phyloP scores from a whole-genome alignment of 2,888 invertebrate genomes.

The Julus scanicus region DNA sequence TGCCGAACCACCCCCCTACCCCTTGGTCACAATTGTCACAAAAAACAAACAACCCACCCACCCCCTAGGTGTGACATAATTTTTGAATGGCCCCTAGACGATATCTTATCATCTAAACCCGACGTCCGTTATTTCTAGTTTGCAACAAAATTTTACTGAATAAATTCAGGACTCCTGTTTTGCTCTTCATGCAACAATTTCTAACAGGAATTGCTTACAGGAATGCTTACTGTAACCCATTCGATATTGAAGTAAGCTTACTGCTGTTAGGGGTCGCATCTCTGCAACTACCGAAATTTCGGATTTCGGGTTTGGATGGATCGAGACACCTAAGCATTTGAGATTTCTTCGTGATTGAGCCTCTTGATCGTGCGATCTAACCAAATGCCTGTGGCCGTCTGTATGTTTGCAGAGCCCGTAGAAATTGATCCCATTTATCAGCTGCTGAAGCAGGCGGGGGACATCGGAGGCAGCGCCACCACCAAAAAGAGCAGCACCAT shows the following conservation, averaged over 20 bases:
- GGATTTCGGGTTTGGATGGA: not conserved
- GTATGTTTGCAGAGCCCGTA: constrained; percentile 68
- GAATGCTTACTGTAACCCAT: not conserved
- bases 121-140: not conserved
- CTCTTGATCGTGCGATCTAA: constrained; percentile 4
- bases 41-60: no score
- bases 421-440: constrained; percentile 94
- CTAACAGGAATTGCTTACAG: no score
- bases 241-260: not conserved
- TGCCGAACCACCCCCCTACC: no score
- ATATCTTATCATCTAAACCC: not conserved
- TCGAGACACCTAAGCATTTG: not conserved
- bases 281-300: not conserved
- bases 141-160: not conserved
- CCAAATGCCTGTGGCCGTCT: constrained; percentile 41
- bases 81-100: no score
- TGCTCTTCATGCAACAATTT: no score
- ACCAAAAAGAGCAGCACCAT: constrained; percentile 52
- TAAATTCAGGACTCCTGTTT: no score
- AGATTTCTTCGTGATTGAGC: not conserved
- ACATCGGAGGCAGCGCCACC: constrained; percentile 66
- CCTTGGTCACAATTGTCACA: no score
- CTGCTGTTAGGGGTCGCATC: not conserved
- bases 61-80: no score
- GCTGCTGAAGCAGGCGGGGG: constrained; percentile 93